Base-by-base conservation (phyloP, 2,888 invertebrate genomes). In the Andrena hattorfiana region DNA sequence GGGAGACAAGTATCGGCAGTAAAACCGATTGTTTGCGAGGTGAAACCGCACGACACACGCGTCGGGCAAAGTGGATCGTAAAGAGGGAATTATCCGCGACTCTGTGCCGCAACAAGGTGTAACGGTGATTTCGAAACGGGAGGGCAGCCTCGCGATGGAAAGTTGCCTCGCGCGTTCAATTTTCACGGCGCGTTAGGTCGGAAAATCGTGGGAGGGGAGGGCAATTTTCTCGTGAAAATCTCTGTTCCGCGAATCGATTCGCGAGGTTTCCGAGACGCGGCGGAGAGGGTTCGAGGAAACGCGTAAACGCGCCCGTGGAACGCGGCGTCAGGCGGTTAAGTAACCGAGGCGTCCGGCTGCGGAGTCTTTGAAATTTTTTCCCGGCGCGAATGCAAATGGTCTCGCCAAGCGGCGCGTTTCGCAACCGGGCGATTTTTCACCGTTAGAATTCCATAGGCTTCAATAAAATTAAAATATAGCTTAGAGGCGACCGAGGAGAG, bases 11-110 rank as follows among this genome's bases (percentile, higher is more conserved):
- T 72, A 75, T 77, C 60, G 49, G 42, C 42, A 13, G 68, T 83
- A 49, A 68, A 79, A 76, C 28, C 73, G 73, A 84, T 82, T 74
- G 70, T 81, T 67, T 7, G 67, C 82, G 54, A 74, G 66, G 84
- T 77, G 82, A 87, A 87, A 85, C 76, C 62, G 71, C 42, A 30
- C 60, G 66, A 83, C 8, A 64, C 60, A n/a, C 74, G 63, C 20
- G 63, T 23, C 23, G 30, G 13, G 64, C 85, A 84, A 86, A 83
- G 75, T 80, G 79, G 83, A 86, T 86, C 86, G 86, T 86, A 86
- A 88, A 87, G 68, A 49, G 62, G 10, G 26, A 75, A 78, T 86
- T 83, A 81, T 87, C 73, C 56, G 48, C 60, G 26, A 62, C 69
- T 62, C 26, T 7, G 49, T 66, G 49, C 8, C 23, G 67, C 60